Conservation (phyloP, 64 coral and sea anemone species). For the Stichodactyla helianthus region DNA sequence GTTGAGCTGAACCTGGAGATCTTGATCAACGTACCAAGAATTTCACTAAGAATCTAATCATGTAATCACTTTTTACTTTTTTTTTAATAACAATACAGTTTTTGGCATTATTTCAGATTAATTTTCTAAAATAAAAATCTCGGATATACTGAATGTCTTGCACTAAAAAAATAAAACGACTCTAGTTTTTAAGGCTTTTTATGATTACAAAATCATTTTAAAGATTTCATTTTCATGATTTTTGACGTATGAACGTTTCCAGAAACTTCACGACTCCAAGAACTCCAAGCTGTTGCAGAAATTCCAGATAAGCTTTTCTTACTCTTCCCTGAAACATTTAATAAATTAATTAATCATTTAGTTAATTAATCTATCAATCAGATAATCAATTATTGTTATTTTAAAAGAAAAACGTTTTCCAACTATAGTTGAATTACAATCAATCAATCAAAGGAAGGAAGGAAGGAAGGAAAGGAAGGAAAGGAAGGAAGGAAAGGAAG, state of each 20-base stretch:
- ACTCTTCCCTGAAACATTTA: conserved; percentile 34
- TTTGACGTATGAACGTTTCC: conserved; percentile 64
- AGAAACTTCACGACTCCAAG: conserved; percentile 47
- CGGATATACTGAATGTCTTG: no score
- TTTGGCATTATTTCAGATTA: no score
- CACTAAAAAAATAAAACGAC: no score
- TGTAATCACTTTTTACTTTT: no score
- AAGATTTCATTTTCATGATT: not conserved
- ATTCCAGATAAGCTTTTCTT: conserved; percentile 57
- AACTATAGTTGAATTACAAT: no score
- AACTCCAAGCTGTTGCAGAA: conserved; percentile 27
- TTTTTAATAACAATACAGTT: no score
- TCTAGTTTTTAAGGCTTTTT: no score
- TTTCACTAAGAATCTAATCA: no score
- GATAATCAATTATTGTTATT: no score
- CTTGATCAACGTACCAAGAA: not conserved
- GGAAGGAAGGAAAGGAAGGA: not conserved
- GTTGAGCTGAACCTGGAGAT: not conserved
- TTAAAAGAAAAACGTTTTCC: no score
- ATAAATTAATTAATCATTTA: not conserved
- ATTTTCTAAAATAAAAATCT: no score
- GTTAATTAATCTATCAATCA: no score
- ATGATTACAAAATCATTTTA: not conserved
- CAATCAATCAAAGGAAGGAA: not conserved
- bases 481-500: not conserved